A percentile compares a stretch with the other conserved stretches of the same genome.
These are phyloP conservation scores for Isurus oxyrinchus DNA, from an alignment of 2,113 vertebrate genomes.

Conservation along the genomic window DNA sequence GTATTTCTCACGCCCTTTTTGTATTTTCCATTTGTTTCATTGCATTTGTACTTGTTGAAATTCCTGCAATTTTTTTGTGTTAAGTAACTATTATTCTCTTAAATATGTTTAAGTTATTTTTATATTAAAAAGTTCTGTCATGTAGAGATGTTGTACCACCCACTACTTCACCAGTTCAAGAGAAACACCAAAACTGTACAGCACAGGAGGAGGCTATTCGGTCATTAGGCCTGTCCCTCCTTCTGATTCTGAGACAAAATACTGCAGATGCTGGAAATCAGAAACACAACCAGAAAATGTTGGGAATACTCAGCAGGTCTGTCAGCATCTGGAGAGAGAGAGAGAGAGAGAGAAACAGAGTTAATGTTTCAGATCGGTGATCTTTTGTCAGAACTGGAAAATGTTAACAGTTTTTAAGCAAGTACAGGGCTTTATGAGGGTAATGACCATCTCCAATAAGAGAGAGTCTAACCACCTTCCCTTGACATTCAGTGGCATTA, in stretches of 20 bases:
- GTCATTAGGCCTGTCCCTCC: background rate
- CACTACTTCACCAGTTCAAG: background rate
- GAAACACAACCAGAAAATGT: background rate
- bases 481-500: no score
- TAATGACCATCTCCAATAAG: no score
- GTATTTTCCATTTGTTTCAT: background rate
- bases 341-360: background rate
- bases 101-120: conserved; percentile 35
- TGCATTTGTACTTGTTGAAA: background rate
- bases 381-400: background rate
- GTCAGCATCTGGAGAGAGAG: background rate
- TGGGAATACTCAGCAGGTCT: background rate
- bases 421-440: no score
- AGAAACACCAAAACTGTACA: background rate
- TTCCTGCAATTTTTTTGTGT: background rate
- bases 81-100: background rate
- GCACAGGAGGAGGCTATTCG: background rate
- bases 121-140: background rate
- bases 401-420: background rate
- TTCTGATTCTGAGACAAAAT: background rate
- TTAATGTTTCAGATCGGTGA: background rate
- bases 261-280: background rate
- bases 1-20: background rate
- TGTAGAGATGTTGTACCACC: background rate
- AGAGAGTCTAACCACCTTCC: no score